Base-by-base conservation (phyloP, 2,113 vertebrate genomes). In the Riparia riparia region DNA sequence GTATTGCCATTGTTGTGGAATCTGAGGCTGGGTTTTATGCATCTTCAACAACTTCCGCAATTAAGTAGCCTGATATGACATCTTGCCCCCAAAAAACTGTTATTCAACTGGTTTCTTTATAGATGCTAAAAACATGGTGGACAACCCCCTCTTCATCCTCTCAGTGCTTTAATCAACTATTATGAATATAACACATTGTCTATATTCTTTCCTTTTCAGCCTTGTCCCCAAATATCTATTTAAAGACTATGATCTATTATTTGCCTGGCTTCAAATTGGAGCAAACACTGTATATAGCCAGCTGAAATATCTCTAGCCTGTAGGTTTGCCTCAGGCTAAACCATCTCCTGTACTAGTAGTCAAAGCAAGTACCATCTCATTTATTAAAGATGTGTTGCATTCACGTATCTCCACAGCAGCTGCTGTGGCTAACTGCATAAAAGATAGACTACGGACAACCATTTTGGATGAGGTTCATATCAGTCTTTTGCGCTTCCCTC, bases 251-350 rank as follows among this genome's bases (percentile, higher is more conserved):
- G 32, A 89, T 76, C 83, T 83, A 70, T 70, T 88, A 64, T 86
- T 93, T 73, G 44, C 68, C 69, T 8, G 12, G 71, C 64, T 96
- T 91, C 83, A 80, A 84, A 74, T 94, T 65, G 86, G 32, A 2
- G 1, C 53, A 91, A 68, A 85, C 92, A 72, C 39, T 8, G 1
- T 58, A 74, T 64, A 29, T 15, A 39, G 57, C 71, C 78, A 78
- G 39, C 64, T 83, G 81, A 95, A 97, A 63, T 94, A 94, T n/a
- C 76, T 82, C 39, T 84, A 93, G 91, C 95, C 95, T 73, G 61
- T 54, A 95, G 93, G 84, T 86, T 78, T 93, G 96, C 96, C 97
- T 96, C 74, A 82, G 95, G 94, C 94, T 91, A 96, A 94, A 83
- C 53, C 32, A 95, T 93, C 74, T 82, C 85, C 57, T 82, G 65